These are phyloP conservation scores for Eupleurogrammus muticus DNA, from an alignment of 2,797 vertebrate genomes.

Conservation along the genomic window DNA sequence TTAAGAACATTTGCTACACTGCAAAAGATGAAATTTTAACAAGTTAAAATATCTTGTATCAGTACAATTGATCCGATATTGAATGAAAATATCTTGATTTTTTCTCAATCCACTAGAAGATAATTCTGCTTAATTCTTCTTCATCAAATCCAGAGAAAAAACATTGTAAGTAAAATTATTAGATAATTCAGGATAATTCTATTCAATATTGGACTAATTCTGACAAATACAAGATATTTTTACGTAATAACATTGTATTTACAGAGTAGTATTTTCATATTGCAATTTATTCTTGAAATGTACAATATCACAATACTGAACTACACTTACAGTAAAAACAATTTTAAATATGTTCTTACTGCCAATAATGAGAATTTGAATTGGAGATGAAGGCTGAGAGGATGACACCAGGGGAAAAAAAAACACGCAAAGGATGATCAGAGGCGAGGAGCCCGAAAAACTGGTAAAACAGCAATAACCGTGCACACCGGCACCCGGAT, in stretches of 20 bases:
- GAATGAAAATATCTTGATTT: no score
- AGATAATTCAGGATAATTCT: no score
- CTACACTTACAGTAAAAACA: background rate
- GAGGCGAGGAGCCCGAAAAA: background rate
- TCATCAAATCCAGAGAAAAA: no score
- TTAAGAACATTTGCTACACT: background rate
- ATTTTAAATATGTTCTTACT: no score
- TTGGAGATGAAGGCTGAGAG: background rate
- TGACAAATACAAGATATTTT: no score
- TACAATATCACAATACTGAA: background rate
- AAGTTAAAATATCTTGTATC: no score
- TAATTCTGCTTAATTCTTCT: no score
- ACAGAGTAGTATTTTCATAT: background rate
- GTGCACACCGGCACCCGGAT: constrained; percentile 27
- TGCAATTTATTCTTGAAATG: background rate
- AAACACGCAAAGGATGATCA: background rate
- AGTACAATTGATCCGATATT: no score
- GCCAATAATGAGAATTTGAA: constrained; percentile 8
- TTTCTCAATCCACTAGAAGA: no score
- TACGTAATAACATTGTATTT: background rate
- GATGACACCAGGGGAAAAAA: background rate
- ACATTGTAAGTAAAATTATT: no score
- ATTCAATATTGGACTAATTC: no score
- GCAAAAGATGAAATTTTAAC: no score
- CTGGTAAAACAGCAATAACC: constrained; percentile 10